Base-by-base conservation (phyloP, 1,140 invertebrate species). In the Pseudomyrmex dendroicus region DNA sequence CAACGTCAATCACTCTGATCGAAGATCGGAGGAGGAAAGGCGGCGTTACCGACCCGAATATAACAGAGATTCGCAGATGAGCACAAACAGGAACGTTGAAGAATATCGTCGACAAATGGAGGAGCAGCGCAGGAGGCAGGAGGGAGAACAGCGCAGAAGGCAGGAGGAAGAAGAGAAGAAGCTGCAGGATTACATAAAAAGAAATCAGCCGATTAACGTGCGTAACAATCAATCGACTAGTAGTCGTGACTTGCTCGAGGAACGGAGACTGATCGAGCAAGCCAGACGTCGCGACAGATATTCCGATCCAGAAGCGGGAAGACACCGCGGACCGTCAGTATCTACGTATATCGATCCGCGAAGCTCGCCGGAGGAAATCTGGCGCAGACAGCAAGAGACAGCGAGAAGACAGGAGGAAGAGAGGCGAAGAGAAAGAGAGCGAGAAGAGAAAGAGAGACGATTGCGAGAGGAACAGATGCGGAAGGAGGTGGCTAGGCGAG, bases 151-250 rank as follows among this genome's bases (percentile, higher is more conserved):
- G 35, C 73, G 50, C 8, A 84, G 64, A 12, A 46, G 20, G 5
- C 70, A 74, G 0, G 73, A 89, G 1, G 86, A 86, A 8, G 91
- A 91, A 2, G 78, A 66, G 35, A 35, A 35, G 0, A 90, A 84
- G 35, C 57, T 91, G 15, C 88, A 90, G 22, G 92, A 93, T 7
- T 94, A 94, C 57, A 89, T 93, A 8, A 86, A 83, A 13, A 86
- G 91, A n/a, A 93, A 92, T 20, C 89, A 88, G 25, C 84, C 88
- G 7, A 61, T 89, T 12, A 73, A 63, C 0, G 13, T 88, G 10
- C 50, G 48, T 5, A 35, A 44, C 20, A 83, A 70, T 56, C 54
- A 52, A 52, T 56, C 80, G 54, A 61, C 12, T 3, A 66, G 15
- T 1, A 66, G 15, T 1, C 62, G 50, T 44, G 48, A 35, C 10